These are phyloP conservation scores for Drosophila tropicalis DNA, from an alignment of 1,140 invertebrate species.

Conservation along the genomic window DNA sequence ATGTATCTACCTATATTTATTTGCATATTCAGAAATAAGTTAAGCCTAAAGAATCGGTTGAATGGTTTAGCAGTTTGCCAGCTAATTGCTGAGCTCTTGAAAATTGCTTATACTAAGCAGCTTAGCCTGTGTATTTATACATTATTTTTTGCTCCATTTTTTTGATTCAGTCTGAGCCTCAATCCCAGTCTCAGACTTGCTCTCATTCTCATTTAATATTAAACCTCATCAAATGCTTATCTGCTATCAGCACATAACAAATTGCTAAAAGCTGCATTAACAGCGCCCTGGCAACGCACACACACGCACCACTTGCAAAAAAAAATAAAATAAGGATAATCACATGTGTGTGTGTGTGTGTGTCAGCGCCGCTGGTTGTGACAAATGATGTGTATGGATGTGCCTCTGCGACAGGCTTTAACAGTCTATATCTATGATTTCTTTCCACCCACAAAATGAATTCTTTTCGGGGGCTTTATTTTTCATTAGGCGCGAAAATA, in stretches of 20 bases:
- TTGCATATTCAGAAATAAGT: conserved; percentile 6
- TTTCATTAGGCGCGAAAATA: conserved; percentile 80
- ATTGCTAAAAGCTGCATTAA: conserved; percentile 62
- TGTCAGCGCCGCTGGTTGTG: conserved; percentile 24
- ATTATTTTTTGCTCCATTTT: neutral
- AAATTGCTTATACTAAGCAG: conserved; percentile 58
- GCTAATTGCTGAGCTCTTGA: conserved; percentile 45
- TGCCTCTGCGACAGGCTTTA: conserved; percentile 37
- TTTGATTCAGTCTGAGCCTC: conserved; percentile 9
- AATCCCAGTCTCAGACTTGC: conserved; percentile 13
- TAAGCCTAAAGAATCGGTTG: conserved; percentile 17
- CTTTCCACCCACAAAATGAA: conserved; percentile 29
- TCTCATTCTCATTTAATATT: conserved; percentile 58
- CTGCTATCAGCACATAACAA: conserved; percentile 74
- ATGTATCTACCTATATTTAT: neutral
- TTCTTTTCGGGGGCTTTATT: conserved; percentile 46
- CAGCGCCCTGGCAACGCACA: conserved; percentile 40
- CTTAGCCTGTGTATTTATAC: conserved; percentile 37
- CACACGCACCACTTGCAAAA: conserved; percentile 30
- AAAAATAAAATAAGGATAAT: conserved; percentile 61
- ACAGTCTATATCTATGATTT: conserved; percentile 48
- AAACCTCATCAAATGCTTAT: conserved; percentile 81
- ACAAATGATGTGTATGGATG: conserved; percentile 51
- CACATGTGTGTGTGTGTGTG: conserved; percentile 31
- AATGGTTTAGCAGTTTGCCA: conserved; percentile 44